Evolutionary conservation across 2,797 vertebrate genomes (phyloP).

Genomic region (Erpetoichthys calabaricus): DNA sequence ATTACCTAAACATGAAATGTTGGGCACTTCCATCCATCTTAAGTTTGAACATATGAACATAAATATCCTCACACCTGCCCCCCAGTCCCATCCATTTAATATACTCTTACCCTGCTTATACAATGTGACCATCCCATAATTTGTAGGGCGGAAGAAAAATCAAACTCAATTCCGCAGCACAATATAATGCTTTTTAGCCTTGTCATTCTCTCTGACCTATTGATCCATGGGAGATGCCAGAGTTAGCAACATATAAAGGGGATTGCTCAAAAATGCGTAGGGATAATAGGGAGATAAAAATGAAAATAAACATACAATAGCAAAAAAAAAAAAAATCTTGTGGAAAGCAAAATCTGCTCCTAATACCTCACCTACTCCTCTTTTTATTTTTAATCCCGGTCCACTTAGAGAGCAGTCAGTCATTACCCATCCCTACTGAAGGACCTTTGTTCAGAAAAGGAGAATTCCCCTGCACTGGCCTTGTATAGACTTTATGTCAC

Average conservation of each 20-base stretch:
- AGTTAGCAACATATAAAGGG: too few species aligned
- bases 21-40: too few species aligned
- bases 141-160: constrained; percentile 19
- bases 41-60: too few species aligned
- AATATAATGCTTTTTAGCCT: constrained; percentile 24
- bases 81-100: too few species aligned
- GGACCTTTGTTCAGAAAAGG: constrained; percentile 22
- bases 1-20: too few species aligned
- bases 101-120: too few species aligned
- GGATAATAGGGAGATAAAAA: not conserved
- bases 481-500: constrained; percentile 30
- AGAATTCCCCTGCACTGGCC: constrained; percentile 3
- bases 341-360: constrained; percentile 6
- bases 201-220: constrained; percentile 24
- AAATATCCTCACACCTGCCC: too few species aligned
- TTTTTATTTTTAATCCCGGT: constrained; percentile 20
- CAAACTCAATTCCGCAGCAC: constrained; percentile 26
- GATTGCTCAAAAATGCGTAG: not conserved
- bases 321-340: constrained; percentile 9
- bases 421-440: constrained; percentile 28
- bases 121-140: constrained; percentile 5
- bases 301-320: constrained; percentile 10
- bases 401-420: constrained; percentile 36
- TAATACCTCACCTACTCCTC: constrained; percentile 13
- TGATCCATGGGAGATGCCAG: constrained; percentile 10